phyloP scores from a whole-genome alignment of 2,113 vertebrate species.

The Dinomys branickii region DNA sequence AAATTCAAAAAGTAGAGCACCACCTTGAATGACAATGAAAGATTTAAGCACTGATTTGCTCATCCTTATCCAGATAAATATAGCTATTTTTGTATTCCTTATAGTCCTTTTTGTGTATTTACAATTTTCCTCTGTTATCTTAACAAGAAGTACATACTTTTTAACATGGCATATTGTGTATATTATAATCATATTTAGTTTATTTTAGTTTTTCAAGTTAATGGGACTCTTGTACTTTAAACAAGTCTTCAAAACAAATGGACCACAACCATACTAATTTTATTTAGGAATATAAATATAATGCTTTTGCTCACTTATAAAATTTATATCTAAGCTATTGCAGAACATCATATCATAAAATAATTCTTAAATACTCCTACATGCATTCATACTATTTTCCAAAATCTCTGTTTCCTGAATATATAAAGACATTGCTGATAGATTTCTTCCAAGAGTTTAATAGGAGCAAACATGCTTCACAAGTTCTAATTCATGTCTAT shows the following conservation, averaged over 20 bases:
- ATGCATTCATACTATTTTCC: background rate
- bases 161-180: background rate
- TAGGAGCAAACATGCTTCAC: background rate
- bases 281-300: background rate
- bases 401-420: background rate
- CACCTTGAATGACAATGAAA: background rate
- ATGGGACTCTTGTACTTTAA: background rate
- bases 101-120: background rate
- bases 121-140: background rate
- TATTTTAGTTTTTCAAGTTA: background rate
- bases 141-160: background rate
- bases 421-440: background rate
- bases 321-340: background rate
- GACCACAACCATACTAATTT: background rate
- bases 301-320: background rate
- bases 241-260: background rate
- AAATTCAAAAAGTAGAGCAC: background rate
- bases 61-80: background rate
- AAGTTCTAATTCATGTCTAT: background rate
- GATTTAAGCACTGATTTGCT: background rate
- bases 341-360: background rate
- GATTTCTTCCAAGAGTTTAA: background rate
- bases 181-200: background rate
- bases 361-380: background rate
- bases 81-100: background rate